Base-by-base conservation (phyloP, 1,140 invertebrate genomes). In the Marisa cornuarietis region DNA sequence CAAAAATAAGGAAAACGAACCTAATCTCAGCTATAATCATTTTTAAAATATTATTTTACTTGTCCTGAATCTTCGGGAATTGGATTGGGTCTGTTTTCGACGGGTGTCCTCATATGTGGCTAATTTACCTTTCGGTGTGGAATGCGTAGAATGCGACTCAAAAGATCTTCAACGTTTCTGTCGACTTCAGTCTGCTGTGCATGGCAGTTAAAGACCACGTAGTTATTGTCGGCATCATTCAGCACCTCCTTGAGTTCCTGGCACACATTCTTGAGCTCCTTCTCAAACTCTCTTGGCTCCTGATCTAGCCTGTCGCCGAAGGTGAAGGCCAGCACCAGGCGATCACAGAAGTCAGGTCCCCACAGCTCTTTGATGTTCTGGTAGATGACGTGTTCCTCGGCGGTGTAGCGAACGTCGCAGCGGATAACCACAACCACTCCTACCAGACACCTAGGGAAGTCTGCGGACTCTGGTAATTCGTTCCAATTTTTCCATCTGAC, bases 321-420 rank as follows among this genome's bases (percentile, higher is more conserved):
- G 61, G 74, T 76, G 61, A 76, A 76, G 74, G 74, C 74, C 62
- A 76, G 31, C 16, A 76, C 62, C 26, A 76, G 74, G 6, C 49
- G 6, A 0, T 65, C 7, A 7, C 11, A 13, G 11, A 76, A 42
- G 42, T 65, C 51, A 31, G 62, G 54, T 66, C 74, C 74, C 74
- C 74, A 76, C 5, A 66, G 74, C 16, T 61, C 31, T 61, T 76
- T 54, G 61, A 76, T 42, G 14, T 76, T 58, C 26, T 42, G 13
- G 74, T 76, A 76, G 74, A 76, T 76, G 74, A 10, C 74, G 74
- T 76, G 26, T 26, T 76, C 74, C 26, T 76, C 74, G 24, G 74
- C 61, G 24, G 74, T 76, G 74, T 76, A 76, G 20, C 74, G 62
- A 10, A 68, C 26, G 65, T 68, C 65, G 13, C 65, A 24, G 65